Evolutionary conservation across 2,888 invertebrate genomes (phyloP).

Genomic region (Rhamphomyia laevipes): DNA sequence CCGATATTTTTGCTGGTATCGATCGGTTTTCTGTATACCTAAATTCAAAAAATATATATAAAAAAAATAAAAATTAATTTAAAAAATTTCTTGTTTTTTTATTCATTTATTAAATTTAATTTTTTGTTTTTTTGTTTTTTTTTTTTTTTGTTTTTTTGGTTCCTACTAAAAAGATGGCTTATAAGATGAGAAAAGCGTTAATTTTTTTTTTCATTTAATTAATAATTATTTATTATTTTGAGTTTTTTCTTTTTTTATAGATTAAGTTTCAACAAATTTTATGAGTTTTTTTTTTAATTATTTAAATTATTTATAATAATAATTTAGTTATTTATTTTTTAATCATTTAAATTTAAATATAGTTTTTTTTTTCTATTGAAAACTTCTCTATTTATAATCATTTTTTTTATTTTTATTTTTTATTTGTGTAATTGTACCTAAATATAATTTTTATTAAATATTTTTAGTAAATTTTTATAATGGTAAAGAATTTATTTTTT

Average conservation of each 20-base stretch:
- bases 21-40: too few species aligned
- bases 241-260: background rate
- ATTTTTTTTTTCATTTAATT: background rate
- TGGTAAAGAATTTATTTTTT: too few species aligned
- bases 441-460: too few species aligned
- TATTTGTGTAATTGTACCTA: too few species aligned
- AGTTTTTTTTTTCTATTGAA: background rate
- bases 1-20: too few species aligned
- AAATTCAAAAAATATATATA: too few species aligned
- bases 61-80: too few species aligned
- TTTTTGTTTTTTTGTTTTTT: background rate
- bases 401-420: too few species aligned
- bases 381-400: too few species aligned
- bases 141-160: background rate
- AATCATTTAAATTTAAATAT: background rate
- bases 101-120: background rate
- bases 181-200: slow-evolving; percentile 1
- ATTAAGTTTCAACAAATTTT: background rate
- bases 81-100: too few species aligned
- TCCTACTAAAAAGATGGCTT: slow-evolving; percentile 1
- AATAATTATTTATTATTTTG: background rate
- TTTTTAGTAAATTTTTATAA: too few species aligned
- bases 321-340: too few species aligned
- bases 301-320: background rate
- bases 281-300: background rate